Evolutionary conservation across 2,797 vertebrate genomes (phyloP).

Genomic region (Schizopygopsis malacanthus): DNA sequence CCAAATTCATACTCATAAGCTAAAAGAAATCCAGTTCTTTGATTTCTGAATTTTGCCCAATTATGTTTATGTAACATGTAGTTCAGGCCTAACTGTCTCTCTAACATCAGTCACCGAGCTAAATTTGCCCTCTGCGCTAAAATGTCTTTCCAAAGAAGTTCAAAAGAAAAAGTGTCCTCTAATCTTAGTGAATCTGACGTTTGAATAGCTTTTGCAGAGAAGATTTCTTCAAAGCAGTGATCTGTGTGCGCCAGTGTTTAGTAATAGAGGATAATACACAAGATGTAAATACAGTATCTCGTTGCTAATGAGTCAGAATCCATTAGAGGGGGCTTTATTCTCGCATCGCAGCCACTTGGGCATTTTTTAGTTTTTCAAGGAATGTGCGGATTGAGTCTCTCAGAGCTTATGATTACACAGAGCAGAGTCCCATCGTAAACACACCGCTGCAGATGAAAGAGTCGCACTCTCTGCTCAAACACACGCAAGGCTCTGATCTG

Average conservation of each 20-base stretch:
- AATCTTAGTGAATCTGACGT: slow-evolving; percentile 16
- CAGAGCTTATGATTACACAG: slow-evolving; percentile 34
- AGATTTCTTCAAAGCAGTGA: slow-evolving; percentile 26
- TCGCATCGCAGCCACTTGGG: slow-evolving; percentile 20
- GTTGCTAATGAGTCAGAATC: slow-evolving; percentile 14
- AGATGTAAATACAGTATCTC: slow-evolving; percentile 38
- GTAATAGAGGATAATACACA: slow-evolving; percentile 36
- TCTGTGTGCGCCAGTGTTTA: slow-evolving; percentile 17
- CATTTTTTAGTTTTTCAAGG: slow-evolving; percentile 33
- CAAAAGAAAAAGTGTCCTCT: not conserved
- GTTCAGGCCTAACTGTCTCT: not conserved
- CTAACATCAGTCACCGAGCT: not conserved
- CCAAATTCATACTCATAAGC: not conserved
- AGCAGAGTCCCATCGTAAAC: slow-evolving; percentile 18
- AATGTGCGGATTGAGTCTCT: slow-evolving; percentile 5
- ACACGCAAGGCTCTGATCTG: not conserved
- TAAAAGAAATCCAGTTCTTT: not conserved
- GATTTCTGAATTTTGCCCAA: not conserved
- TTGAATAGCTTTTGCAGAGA: not conserved
- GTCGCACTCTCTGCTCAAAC: not conserved
- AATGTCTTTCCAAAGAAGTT: slow-evolving; percentile 21
- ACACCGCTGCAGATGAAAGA: slow-evolving; percentile 32
- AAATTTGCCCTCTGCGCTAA: not conserved
- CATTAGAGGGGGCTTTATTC: slow-evolving; percentile 44
- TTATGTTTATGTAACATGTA: not conserved